These are phyloP conservation scores for Cepaea nemoralis DNA, from an alignment of 1,140 invertebrate genomes.

Conservation along the genomic window DNA sequence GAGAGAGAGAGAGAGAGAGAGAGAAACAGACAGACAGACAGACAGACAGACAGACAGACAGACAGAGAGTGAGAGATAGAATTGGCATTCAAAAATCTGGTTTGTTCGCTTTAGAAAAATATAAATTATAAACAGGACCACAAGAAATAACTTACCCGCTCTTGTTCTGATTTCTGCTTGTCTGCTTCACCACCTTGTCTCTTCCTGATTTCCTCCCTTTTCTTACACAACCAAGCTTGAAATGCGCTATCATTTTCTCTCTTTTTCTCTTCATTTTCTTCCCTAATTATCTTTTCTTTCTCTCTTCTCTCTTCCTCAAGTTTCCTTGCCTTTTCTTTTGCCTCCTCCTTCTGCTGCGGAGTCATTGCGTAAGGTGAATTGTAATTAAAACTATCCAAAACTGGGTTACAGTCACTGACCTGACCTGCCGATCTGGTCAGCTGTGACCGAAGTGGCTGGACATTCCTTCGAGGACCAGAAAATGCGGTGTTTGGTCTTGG, in stretches of 20 bases:
- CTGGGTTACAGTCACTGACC: neutral
- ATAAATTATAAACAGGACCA: neutral
- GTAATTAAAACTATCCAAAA: constrained; percentile 55
- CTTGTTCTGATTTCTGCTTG: constrained; percentile 22
- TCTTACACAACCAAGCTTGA: constrained; percentile 43
- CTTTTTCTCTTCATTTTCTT: constrained; percentile 37
- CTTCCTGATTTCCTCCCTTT: neutral
- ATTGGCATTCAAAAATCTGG: too few species aligned
- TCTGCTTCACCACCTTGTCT: constrained; percentile 9
- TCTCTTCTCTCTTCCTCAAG: constrained; percentile 38
- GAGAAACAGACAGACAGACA: too few species aligned
- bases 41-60: too few species aligned
- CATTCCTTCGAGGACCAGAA: neutral
- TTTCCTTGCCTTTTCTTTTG: constrained; percentile 15
- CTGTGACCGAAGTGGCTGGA: constrained; percentile 14
- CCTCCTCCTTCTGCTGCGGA: constrained; percentile 32
- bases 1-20: too few species aligned
- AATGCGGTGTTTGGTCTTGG: constrained; percentile 52
- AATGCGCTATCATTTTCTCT: constrained; percentile 35
- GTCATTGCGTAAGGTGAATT: constrained; percentile 66
- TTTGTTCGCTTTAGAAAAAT: too few species aligned
- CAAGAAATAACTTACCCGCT: constrained; percentile 13
- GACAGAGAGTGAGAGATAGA: too few species aligned
- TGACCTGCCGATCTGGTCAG: constrained; percentile 26
- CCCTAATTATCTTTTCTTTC: constrained; percentile 27